These are phyloP conservation scores for Saccopteryx bilineata DNA, from an alignment of 2,113 vertebrate species.

Conservation along the genomic window DNA sequence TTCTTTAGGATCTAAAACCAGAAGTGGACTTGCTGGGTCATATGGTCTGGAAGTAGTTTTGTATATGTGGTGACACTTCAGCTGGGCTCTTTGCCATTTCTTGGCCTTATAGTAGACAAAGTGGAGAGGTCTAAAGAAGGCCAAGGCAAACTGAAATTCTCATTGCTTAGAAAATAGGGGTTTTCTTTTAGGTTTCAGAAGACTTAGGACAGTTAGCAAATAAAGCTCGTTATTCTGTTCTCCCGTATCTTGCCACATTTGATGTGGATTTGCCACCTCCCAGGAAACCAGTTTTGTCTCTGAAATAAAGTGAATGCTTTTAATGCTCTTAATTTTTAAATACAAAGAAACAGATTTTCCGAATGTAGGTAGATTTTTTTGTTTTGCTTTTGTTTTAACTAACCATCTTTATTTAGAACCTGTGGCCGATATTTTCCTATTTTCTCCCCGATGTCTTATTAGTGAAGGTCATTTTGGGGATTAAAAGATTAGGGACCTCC, in stretches of 20 bases:
- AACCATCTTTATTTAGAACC: not conserved
- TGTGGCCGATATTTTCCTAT: not conserved
- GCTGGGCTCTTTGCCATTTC: not conserved
- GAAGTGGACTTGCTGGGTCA: not conserved
- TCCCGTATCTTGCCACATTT: not conserved
- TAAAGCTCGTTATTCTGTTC: not conserved
- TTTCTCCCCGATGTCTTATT: not conserved
- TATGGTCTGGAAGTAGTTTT: not conserved
- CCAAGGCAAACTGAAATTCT: slow-evolving; percentile 31
- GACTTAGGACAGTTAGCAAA: not conserved
- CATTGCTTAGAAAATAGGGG: not conserved
- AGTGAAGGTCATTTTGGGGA: not conserved
- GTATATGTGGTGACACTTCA: not conserved
- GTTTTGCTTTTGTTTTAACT: not conserved
- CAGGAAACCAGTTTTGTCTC: slow-evolving; percentile 17
- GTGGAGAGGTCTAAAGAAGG: not conserved
- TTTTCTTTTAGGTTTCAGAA: slow-evolving; percentile 39
- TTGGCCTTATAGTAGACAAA: not conserved
- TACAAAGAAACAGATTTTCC: slow-evolving; percentile 8
- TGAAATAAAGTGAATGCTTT: slow-evolving; percentile 34
- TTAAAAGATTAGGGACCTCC: slow-evolving; percentile 64
- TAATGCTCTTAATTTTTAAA: slow-evolving; percentile 42
- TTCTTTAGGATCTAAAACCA: not conserved
- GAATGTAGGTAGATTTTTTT: not conserved
- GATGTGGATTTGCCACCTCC: not conserved